Conservation (phyloP, 1,140 invertebrate genomes). For the Papilio dardanus region DNA sequence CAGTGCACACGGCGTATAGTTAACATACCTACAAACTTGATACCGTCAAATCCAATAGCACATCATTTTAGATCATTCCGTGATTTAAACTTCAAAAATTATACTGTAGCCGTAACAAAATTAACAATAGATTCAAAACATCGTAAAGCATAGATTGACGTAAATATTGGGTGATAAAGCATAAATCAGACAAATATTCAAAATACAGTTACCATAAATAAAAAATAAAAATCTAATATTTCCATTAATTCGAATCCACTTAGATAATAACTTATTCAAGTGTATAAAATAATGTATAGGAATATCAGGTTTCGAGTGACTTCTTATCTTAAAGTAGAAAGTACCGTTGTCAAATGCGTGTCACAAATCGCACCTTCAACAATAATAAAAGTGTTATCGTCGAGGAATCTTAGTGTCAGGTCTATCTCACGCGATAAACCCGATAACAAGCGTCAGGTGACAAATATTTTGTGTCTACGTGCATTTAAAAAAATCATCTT, state of each 20-base stretch:
- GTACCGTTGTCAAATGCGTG: slow-evolving; percentile 25
- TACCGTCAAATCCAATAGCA: not conserved
- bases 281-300: not conserved
- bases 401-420: slow-evolving; percentile 44
- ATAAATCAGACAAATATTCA: not conserved
- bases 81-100: not conserved
- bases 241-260: not conserved
- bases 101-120: not conserved
- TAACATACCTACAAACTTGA: not conserved
- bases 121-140: not conserved
- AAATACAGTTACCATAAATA: not conserved
- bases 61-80: not conserved
- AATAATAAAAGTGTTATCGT: slow-evolving; percentile 38
- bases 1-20: not conserved
- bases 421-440: slow-evolving; percentile 34
- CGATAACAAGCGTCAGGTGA: slow-evolving; percentile 49
- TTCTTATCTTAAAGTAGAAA: slow-evolving; percentile 35
- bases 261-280: not conserved
- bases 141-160: not conserved
- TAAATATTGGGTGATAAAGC: not conserved
- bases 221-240: not conserved
- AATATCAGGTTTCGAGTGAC: slow-evolving; percentile 17
- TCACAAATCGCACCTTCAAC: slow-evolving; percentile 40
- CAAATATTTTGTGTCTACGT: slow-evolving; percentile 43
- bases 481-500: slow-evolving; percentile 38